Evolutionary conservation across 2,797 vertebrate genomes (phyloP).

Genomic region (Esox masquinongy): DNA sequence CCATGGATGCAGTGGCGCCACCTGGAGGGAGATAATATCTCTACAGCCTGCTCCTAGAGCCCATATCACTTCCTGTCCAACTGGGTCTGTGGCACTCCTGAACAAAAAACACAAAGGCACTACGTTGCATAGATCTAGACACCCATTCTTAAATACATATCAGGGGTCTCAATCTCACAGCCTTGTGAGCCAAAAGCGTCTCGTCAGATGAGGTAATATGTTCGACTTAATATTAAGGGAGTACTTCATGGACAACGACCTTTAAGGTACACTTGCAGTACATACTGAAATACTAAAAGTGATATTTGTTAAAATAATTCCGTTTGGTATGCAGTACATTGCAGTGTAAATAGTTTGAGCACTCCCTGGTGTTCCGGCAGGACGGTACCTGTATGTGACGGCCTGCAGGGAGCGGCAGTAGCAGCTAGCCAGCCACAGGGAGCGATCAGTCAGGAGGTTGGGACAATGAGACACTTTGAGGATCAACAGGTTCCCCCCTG

Average conservation of each 20-base stretch:
- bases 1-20: conserved; percentile 96
- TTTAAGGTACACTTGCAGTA: background rate
- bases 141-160: background rate
- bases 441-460: conserved; percentile 96
- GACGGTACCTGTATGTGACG: conserved; percentile 90
- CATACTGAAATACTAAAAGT: background rate
- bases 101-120: conserved; percentile 6
- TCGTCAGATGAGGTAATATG: background rate
- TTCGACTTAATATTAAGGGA: background rate
- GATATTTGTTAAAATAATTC: too few relatives aligned
- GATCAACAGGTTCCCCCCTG: conserved; percentile 93
- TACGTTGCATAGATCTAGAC: background rate
- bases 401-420: conserved; percentile 97
- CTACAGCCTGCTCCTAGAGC: conserved; percentile 96
- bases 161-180: background rate
- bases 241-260: too few relatives aligned
- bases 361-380: background rate
- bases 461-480: conserved; percentile 97
- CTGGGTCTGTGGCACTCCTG: conserved; percentile 96
- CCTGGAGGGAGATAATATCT: conserved; percentile 98
- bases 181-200: background rate
- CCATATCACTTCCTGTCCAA: conserved; percentile 98
- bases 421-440: conserved; percentile 98
- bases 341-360: background rate
- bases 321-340: background rate